Evolutionary conservation across 2,888 invertebrate species (phyloP), one percentile per base, ranked within the genome.

Genomic region (Ferrisia virgata): DNA sequence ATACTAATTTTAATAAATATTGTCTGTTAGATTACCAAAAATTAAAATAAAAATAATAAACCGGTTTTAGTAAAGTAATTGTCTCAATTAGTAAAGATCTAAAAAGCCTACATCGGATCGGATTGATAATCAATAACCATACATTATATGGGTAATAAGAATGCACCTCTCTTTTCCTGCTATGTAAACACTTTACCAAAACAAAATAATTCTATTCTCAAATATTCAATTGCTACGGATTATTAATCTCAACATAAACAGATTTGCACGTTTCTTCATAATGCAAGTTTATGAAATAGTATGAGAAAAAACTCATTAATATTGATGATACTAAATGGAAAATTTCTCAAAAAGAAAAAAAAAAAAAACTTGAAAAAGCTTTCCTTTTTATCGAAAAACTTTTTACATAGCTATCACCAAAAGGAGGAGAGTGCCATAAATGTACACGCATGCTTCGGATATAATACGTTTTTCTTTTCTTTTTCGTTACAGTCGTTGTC

Each of bases 391-490:
- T 76, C 72, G 36, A 76, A 76, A 76, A 76, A 76, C 33, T 76
- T 76, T 28, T 64, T 31, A 43, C 79, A 31, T 13, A 31, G 80
- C 80, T 53, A 80, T 80, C 80, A 53, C 47, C 18, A 43, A 47
- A 47, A 43, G 80, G 53, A 80, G 80, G 53, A 80, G 47, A 80
- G 53, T 53, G 80, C 53, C 80, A 80, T 80, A 80, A 80, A 80
- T 43, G 47, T 80, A 80, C 80, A 80, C 80, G 80, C 80, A 80
- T 80, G 80, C 80, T 80, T 80, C 80, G 33, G 53, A 80, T 80
- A 53, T 80, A 80, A 72, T 83, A 28, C 76, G 43, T 40, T 40
- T 58, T 72, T 83, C 40, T 83, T 47, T 76, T 72, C 72, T 72
- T 76, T 76, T 76, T 43, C 47, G 40, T 40, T 72, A 64, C 33